phyloP scores from a whole-genome alignment of 2,797 vertebrate genomes.

The Galagoides demidoff region DNA sequence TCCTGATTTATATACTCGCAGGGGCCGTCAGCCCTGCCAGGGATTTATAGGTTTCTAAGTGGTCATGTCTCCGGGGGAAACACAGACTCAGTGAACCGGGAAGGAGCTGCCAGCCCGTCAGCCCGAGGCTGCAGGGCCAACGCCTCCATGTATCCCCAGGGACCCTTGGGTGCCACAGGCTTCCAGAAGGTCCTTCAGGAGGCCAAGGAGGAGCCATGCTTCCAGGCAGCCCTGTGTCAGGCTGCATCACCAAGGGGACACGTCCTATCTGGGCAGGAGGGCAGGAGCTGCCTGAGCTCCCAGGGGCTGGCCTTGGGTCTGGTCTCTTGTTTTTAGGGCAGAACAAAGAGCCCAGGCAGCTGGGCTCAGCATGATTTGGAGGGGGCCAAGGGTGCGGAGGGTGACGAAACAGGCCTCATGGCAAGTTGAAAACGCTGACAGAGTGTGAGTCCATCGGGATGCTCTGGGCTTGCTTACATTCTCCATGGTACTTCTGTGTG shows the following conservation, averaged over 20 bases:
- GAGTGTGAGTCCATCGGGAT: fast-evolving
- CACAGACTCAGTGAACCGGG: background rate
- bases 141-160: background rate
- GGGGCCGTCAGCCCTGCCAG: conserved; percentile 28
- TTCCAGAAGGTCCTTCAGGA: background rate
- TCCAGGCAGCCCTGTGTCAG: background rate
- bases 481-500: background rate
- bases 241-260: fast-evolving
- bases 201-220: fast-evolving
- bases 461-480: fast-evolving
- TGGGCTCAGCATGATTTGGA: background rate
- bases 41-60: conserved; percentile 70
- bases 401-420: background rate
- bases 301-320: background rate
- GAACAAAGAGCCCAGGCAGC: background rate
- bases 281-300: background rate
- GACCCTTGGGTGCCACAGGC: fast-evolving
- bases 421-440: fast-evolving
- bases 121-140: background rate
- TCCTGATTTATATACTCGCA: conserved; percentile 22
- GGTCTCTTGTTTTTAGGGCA: background rate
- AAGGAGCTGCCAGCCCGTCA: background rate
- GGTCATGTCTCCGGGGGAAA: conserved; percentile 54
- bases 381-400: background rate
- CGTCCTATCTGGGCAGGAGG: background rate